Conservation (phyloP, 2,113 vertebrate genomes). For the Dermatemys mawii region DNA sequence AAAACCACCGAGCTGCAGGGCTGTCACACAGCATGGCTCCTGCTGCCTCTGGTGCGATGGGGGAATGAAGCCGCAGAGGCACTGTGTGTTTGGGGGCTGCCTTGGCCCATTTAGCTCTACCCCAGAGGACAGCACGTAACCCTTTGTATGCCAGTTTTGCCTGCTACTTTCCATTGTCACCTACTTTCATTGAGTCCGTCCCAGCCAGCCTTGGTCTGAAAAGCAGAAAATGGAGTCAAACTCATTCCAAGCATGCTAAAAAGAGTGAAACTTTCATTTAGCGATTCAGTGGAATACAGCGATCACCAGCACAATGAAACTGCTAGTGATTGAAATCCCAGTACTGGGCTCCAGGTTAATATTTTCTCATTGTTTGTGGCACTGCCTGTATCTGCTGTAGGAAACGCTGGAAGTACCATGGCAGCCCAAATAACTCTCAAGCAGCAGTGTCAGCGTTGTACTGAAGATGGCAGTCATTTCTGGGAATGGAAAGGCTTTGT, state of each 20-base stretch:
- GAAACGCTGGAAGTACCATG: background rate
- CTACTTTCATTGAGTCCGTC: background rate
- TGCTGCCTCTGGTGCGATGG: background rate
- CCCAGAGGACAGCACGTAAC: background rate
- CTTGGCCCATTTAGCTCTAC: background rate
- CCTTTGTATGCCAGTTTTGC: background rate
- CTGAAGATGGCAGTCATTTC: background rate
- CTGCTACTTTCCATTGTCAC: background rate
- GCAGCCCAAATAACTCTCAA: background rate
- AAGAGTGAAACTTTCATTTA: background rate
- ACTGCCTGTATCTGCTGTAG: background rate
- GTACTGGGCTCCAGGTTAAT: background rate
- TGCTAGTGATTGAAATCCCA: background rate
- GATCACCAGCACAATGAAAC: background rate
- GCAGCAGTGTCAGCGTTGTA: background rate
- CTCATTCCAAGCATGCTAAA: fast-evolving
- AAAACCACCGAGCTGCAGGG: too few relatives aligned
- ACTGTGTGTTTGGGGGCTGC: background rate
- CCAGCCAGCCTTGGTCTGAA: background rate
- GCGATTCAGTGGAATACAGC: background rate
- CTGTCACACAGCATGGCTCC: fast-evolving
- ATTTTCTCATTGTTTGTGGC: background rate
- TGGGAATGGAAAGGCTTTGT: background rate
- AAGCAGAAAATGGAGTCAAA: background rate
- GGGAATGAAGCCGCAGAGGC: background rate